Evolutionary conservation across 2,888 invertebrate species (phyloP).

Genomic region (Cistogaster globosa): DNA sequence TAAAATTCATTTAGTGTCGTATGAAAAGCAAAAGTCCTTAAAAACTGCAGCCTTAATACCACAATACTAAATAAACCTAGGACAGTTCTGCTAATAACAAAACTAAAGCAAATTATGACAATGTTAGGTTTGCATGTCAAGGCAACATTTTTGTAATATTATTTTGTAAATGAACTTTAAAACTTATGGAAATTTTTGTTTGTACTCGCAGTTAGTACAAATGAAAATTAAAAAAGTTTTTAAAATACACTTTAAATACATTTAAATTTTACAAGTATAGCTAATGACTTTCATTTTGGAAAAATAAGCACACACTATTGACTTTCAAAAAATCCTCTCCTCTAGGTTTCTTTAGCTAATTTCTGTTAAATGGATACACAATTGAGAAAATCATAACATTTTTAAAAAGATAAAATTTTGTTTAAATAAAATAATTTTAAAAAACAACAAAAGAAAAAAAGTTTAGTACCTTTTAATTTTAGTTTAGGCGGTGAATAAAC

Average conservation of each 20-base stretch:
- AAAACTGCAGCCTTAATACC: too few relatives aligned
- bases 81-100: conserved; percentile 33
- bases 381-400: neutral
- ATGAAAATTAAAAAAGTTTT: neutral
- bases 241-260: neutral
- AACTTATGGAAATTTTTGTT: conserved; percentile 45
- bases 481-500: conserved; percentile 87
- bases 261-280: conserved; percentile 11
- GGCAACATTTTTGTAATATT: conserved; percentile 59
- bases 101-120: conserved; percentile 52
- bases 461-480: conserved; percentile 87
- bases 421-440: conserved; percentile 30
- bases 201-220: too few relatives aligned
- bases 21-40: too few relatives aligned
- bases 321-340: neutral
- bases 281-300: conserved; percentile 12
- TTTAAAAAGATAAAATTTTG: neutral
- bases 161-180: conserved; percentile 62
- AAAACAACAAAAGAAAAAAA: conserved; percentile 10
- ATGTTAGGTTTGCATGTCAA: conserved; percentile 67
- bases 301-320: conserved; percentile 19
- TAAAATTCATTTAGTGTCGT: too few relatives aligned
- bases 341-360: neutral
- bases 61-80: neutral
- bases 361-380: neutral